Conservation (phyloP, 2,888 invertebrate genomes). For the Diloba caeruleocephala region DNA sequence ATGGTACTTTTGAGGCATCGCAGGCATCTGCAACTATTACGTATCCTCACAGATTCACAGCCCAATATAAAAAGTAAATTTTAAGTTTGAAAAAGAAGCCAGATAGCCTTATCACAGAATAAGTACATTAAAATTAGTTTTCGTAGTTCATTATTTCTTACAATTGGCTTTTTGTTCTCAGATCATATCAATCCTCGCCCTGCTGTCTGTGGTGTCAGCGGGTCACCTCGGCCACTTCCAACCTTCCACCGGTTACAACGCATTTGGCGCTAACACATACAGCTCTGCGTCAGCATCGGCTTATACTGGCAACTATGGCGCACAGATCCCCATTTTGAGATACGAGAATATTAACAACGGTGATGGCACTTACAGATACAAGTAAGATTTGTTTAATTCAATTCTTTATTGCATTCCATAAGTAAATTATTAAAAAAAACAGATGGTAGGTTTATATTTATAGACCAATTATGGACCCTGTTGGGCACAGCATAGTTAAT, state of each 20-base stretch:
- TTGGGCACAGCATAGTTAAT: too few species aligned
- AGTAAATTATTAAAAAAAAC: too few species aligned
- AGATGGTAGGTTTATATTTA: too few species aligned
- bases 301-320: conserved; percentile 40
- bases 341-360: conserved; percentile 90
- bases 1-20: too few species aligned
- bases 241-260: conserved; percentile 49
- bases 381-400: conserved; percentile 77
- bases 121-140: too few species aligned
- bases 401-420: too few species aligned
- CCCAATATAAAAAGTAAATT: too few species aligned
- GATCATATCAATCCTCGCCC: conserved; percentile 60
- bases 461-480: too few species aligned
- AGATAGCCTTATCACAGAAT: neutral
- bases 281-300: conserved; percentile 54
- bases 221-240: conserved; percentile 57
- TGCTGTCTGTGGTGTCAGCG: conserved; percentile 61
- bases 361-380: conserved; percentile 90
- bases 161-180: conserved; percentile 35
- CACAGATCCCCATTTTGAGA: conserved; percentile 88
- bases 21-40: too few species aligned
- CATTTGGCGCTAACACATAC: conserved; percentile 55
- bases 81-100: neutral
- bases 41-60: too few species aligned
- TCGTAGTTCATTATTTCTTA: too few species aligned